Conservation (phyloP, 2,113 vertebrate genomes). For the Grallaria varia region DNA sequence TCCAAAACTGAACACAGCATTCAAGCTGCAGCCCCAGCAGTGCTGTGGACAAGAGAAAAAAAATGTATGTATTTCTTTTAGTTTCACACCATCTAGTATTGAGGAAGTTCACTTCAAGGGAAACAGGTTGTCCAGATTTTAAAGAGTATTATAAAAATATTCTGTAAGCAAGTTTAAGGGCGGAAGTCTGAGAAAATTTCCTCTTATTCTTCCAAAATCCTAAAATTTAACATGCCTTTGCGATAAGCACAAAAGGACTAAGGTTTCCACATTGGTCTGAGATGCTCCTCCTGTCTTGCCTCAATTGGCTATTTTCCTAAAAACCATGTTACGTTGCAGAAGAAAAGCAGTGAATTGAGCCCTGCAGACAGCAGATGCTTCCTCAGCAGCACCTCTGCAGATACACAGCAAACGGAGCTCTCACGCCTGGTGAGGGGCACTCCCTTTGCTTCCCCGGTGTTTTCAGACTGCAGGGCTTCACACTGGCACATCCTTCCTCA, state of each 20-base stretch:
- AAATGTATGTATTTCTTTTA: not conserved
- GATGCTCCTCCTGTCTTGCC: not conserved
- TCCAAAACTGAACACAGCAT: not conserved
- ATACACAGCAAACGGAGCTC: not conserved
- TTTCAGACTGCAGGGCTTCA: accelerated
- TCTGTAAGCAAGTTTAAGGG: not conserved
- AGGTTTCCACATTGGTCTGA: not conserved
- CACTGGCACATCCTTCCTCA: accelerated
- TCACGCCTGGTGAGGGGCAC: not conserved
- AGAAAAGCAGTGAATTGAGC: not conserved
- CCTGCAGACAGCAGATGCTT: not conserved
- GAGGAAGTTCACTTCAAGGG: not conserved
- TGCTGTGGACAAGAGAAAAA: not conserved
- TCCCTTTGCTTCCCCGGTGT: not conserved
- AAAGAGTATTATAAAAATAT: not conserved
- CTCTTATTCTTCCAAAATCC: not conserved
- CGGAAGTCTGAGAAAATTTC: not conserved
- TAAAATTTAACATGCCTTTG: not conserved
- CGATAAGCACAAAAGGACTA: not conserved
- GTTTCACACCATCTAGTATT: not conserved
- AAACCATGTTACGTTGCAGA: not conserved
- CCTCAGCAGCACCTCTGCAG: not conserved
- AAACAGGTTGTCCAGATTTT: not conserved
- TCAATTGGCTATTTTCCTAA: not conserved
- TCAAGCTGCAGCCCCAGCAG: not conserved